A percentile compares a stretch with the other conserved stretches of the same genome.
These are phyloP conservation scores for Hyposoter didymator DNA, from an alignment of 2,888 invertebrate genomes.

Conservation along the genomic window DNA sequence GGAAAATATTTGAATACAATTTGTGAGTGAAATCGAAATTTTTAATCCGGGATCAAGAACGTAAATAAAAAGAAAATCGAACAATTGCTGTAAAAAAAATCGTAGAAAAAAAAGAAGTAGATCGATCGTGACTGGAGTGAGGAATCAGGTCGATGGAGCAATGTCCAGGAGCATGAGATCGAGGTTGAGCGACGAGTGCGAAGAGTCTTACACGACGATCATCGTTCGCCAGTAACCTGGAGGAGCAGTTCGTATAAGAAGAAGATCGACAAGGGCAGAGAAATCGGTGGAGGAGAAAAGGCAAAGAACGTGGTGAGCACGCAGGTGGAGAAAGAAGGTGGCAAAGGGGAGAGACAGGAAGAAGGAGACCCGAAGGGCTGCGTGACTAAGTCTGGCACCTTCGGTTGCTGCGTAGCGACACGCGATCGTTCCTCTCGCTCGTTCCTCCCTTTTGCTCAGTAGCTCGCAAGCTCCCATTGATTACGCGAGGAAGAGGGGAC, in stretches of 20 bases:
- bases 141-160: neutral
- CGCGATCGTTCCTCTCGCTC: constrained; percentile 43
- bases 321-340: constrained; percentile 32
- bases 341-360: constrained; percentile 16
- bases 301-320: constrained; percentile 17
- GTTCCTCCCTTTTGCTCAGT: constrained; percentile 34
- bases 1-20: neutral
- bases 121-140: neutral
- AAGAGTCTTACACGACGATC: neutral
- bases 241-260: neutral
- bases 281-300: neutral
- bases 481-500: constrained; percentile 84
- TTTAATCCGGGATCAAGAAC: neutral
- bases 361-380: constrained; percentile 56
- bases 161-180: constrained; percentile 8
- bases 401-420: constrained; percentile 30
- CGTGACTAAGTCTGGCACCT: constrained; percentile 51
- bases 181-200: neutral
- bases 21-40: neutral
- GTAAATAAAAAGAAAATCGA: neutral
- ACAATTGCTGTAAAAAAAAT: neutral
- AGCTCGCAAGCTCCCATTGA: constrained; percentile 78
- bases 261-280: neutral
- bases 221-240: neutral
- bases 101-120: neutral